These are phyloP conservation scores for Sorex fumeus DNA, from an alignment of 2,113 vertebrate species.

Conservation along the genomic window DNA sequence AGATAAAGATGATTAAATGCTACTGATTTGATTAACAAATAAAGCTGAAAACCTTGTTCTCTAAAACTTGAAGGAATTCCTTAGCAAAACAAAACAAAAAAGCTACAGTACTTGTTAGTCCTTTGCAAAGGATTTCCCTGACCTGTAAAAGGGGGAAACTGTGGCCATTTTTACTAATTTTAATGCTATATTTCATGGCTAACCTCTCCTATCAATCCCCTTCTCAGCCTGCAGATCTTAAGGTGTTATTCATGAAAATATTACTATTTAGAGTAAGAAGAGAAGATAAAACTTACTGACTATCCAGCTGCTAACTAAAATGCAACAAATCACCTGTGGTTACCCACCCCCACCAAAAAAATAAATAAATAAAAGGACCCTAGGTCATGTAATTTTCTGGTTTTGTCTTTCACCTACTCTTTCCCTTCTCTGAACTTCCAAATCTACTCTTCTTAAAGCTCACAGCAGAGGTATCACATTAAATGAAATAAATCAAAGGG, in stretches of 20 bases:
- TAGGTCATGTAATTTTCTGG: not conserved
- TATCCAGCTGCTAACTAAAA: slow-evolving; percentile 13
- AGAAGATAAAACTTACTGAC: not conserved
- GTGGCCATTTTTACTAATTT: not conserved
- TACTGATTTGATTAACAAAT: slow-evolving; percentile 65
- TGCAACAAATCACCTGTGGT: not conserved
- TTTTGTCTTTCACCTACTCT: not conserved
- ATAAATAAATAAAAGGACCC: not conserved
- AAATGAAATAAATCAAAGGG: too few species aligned
- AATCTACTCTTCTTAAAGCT: not conserved
- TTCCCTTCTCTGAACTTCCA: not conserved
- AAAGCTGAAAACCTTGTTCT: slow-evolving; percentile 26
- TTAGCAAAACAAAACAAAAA: not conserved
- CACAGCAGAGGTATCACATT: too few species aligned
- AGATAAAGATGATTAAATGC: slow-evolving; percentile 46
- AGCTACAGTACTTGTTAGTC: too few species aligned
- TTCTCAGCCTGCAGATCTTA: not conserved
- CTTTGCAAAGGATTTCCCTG: not conserved
- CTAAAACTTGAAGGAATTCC: not conserved
- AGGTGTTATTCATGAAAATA: not conserved
- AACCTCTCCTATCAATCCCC: not conserved
- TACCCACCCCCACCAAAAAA: not conserved
- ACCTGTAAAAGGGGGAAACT: not conserved
- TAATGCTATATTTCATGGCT: not conserved
- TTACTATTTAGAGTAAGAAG: not conserved